Evolutionary conservation across 2,888 invertebrate genomes (phyloP), one percentile per base, ranked within the genome.

Genomic region (Eristalis tenax): DNA sequence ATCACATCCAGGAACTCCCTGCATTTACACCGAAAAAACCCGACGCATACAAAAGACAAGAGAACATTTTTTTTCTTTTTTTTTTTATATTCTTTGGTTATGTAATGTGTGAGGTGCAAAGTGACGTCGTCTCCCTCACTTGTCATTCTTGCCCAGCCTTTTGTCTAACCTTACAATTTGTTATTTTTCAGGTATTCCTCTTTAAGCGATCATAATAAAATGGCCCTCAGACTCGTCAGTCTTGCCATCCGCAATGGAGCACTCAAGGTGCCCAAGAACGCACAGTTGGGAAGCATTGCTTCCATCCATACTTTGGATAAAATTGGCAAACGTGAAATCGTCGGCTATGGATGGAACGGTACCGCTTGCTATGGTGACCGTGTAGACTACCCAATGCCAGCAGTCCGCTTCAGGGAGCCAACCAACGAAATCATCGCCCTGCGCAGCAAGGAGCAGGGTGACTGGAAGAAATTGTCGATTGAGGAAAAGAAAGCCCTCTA

Each of bases 401-500:
- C 98, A 13, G 95, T 99, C 81, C 94, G 98, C 89, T 98, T 96
- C 94, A 95, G 94, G 91, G 96, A 96, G 90, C 94, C 95, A 77
- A 96, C 96, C 8, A 94, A 96, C n/a, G 97, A 97, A 89, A 93
- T 97, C 88, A 93, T 88, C 63, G 96, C 95, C 15, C 94, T 99
- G 89, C 95, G 97, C 85, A 96, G 97, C 90, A 99, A 99, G 93
- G 99, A 99, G 92, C 97, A 96, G 94, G 97, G 97, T n/a, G 99
- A 99, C 93, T 99, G 99, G 99, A 97, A 96, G 91, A 96, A 97
- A 90, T 93, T 99, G 88, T 95, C 97, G 10, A 88, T 96, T 0
- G 97, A 98, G 86, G 99, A 99, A 91, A 99, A 99, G 94, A 99
- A 99, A 94, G 95, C 95, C 0, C 93, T 99, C 63, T 99, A 99